Conservation (phyloP, 2,797 vertebrate species). For the Ceyx erithaca region DNA sequence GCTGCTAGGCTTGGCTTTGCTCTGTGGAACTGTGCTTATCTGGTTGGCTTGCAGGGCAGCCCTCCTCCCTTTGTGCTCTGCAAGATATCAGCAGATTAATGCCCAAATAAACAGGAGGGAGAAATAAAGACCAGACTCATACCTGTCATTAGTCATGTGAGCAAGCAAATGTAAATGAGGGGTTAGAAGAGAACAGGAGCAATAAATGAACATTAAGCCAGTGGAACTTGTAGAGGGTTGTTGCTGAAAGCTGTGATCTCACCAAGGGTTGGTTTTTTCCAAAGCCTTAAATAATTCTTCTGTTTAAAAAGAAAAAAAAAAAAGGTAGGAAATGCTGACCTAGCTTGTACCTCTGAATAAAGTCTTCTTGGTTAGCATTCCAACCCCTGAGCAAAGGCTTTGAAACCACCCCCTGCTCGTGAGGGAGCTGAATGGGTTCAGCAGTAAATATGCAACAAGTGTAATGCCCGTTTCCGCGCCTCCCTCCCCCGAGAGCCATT, state of each 20-base stretch:
- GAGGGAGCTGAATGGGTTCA: constrained; percentile 35
- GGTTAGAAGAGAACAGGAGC: neutral
- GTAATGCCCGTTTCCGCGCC: constrained; percentile 25
- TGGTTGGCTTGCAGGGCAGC: neutral
- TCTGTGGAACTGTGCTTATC: neutral
- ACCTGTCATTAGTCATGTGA: neutral
- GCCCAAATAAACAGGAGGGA: neutral
- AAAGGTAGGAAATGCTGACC: neutral
- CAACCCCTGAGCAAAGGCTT: neutral
- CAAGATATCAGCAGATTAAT: neutral
- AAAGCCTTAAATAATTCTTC: neutral
- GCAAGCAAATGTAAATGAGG: neutral
- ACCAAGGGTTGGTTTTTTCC: neutral
- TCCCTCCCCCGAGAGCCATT: constrained; percentile 27
- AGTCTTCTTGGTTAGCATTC: neutral
- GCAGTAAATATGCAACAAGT: constrained; percentile 55
- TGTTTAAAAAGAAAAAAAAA: neutral
- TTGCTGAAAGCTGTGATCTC: neutral
- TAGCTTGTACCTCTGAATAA: constrained; percentile 8
- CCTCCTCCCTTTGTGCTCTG: neutral
- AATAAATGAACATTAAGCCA: neutral
- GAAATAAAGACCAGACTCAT: neutral
- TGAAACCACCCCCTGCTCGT: neutral
- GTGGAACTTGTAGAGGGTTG: neutral
- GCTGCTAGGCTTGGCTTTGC: neutral